phyloP scores from a whole-genome alignment of 2,888 invertebrate species.

The Papilio gigon region DNA sequence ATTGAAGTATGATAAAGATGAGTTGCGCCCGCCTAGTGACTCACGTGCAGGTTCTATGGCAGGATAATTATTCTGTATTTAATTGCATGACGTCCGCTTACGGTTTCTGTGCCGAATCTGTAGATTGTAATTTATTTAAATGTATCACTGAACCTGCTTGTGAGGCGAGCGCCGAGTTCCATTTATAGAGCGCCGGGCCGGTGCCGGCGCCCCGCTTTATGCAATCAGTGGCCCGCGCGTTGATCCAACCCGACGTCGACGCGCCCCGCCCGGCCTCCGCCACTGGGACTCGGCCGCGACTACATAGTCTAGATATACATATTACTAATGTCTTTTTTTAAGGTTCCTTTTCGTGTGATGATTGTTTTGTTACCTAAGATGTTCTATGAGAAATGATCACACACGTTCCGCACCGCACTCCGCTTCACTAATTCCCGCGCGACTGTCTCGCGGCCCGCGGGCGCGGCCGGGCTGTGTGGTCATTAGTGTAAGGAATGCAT shows the following conservation, averaged over 20 bases:
- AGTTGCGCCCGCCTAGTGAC: constrained; percentile 30
- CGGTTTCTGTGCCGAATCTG: neutral
- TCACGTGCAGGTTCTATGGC: constrained; percentile 35
- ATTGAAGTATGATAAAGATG: constrained; percentile 1
- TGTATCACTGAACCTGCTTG: constrained; percentile 43
- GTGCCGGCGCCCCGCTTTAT: constrained; percentile 16
- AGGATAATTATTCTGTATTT: neutral
- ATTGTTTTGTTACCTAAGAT: constrained; percentile 73
- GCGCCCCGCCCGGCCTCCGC: constrained; percentile 13
- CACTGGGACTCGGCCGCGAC: constrained; percentile 32
- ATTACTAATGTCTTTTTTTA: constrained; percentile 69
- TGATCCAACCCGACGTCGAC: constrained; percentile 5
- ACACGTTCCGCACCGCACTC: constrained; percentile 57
- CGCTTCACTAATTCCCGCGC: constrained; percentile 49
- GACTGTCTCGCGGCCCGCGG: constrained; percentile 29
- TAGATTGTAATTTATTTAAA: neutral
- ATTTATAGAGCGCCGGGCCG: constrained; percentile 37
- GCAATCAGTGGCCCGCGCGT: neutral
- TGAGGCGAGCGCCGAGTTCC: constrained; percentile 41
- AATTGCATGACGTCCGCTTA: constrained; percentile 3
- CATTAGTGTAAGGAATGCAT: constrained; percentile 70
- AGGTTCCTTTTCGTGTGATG: constrained; percentile 75
- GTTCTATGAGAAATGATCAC: constrained; percentile 62
- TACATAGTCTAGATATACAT: constrained; percentile 49
- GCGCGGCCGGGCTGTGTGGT: constrained; percentile 59